phyloP scores from a whole-genome alignment of 2,797 vertebrate species.

The Acomys russatus region DNA sequence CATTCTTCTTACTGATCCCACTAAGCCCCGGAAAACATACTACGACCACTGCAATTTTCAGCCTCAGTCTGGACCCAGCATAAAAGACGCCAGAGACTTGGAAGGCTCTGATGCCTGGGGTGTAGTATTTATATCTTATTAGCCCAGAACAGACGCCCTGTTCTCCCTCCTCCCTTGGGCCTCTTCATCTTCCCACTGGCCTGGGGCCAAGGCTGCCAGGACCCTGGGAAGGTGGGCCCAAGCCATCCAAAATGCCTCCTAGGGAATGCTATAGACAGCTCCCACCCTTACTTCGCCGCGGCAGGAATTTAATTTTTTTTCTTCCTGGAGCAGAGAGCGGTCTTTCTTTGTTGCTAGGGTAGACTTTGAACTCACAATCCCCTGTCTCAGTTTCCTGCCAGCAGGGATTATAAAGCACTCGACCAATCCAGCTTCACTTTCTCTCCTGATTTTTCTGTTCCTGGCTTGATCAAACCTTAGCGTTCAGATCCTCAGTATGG shows the following conservation, averaged over 20 bases:
- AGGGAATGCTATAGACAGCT: not conserved
- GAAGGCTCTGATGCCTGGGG: constrained; percentile 30
- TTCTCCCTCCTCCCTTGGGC: not conserved
- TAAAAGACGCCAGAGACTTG: constrained; percentile 65
- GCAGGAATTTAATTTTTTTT: not conserved
- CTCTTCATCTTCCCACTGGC: constrained; percentile 25
- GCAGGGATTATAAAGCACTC: not conserved
- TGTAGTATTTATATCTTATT: constrained; percentile 62
- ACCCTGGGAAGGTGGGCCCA: not conserved
- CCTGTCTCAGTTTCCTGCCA: not conserved
- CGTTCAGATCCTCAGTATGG: not conserved
- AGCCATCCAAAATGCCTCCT: not conserved
- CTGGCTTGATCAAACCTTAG: not conserved
- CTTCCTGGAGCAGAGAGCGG: not conserved
- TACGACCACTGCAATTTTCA: constrained; percentile 63
- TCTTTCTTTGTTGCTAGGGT: not conserved
- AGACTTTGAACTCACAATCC: not conserved
- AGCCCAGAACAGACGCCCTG: not conserved
- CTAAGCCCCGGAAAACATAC: constrained; percentile 78
- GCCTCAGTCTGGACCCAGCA: constrained; percentile 52
- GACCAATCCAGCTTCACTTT: not conserved
- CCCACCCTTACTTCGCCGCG: rapidly evolving
- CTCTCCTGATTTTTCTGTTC: constrained; percentile 30
- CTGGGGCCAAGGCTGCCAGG: not conserved
- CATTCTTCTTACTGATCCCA: constrained; percentile 71